Evolutionary conservation across 1,140 invertebrate species (phyloP), one percentile per base, ranked within the genome.

Genomic region (Adoxophyes honmai): DNA sequence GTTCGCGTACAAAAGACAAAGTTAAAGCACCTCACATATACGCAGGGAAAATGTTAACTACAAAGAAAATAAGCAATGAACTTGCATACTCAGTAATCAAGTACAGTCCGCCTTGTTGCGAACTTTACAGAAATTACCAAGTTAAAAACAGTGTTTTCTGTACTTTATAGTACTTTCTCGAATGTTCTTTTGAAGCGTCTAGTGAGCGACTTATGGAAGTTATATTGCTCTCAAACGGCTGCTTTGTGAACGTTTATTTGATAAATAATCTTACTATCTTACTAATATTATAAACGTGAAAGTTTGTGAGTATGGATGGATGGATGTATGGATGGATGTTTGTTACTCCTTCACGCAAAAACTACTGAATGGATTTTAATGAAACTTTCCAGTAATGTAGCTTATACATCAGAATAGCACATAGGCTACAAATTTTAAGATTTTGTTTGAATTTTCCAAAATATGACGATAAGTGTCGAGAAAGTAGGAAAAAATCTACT

Each of bases 91-190:
- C 62, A 57, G 64, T 65, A 69, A 69, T 68, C 59, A 65, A 70
- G 62, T 69, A 74, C 73, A 75, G 73, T 66, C 60, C 59, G 64
- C 68, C 65, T 81, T 77, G 75, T 74, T 77, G 73, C 70, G 64
- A 81, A 75, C 56, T 78, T 75, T 66, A 63, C 71, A 59, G 66
- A 73, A 70, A 66, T 71, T 69, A 48, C 42, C 42, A 35, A 52
- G 51, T 52, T 52, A 70, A 66, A 75, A 67, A 70, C 63, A 63
- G 39, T 57, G 51, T 61, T 62, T 62, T 65, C 42, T 42, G 42
- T n/a, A n/a, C n/a, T n/a, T n/a, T n/a, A n/a, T n/a, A 39, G 48
- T 44, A 59, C 18, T 57, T 56, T 59, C 13, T 48, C 28, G 42
- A 48, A 48, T 48, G 16, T 16, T 48, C 42, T 48, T 21, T 48